Conservation (phyloP, 2,888 invertebrate genomes). For the Spodoptera picta region DNA sequence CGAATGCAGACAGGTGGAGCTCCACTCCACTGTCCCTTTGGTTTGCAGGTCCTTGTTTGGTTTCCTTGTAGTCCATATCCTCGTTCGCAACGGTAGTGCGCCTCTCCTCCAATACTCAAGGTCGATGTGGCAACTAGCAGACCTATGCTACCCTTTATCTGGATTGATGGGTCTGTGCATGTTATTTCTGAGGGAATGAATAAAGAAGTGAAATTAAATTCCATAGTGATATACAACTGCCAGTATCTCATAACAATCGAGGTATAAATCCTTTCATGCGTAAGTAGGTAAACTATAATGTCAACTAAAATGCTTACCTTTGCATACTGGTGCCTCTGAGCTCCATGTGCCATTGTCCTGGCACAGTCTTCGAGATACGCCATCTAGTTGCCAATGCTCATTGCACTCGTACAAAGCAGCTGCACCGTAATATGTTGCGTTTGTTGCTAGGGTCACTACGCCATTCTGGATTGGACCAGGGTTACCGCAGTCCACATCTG, state of each 20-base stretch:
- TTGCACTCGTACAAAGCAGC: slow-evolving; percentile 95
- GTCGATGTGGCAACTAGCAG: slow-evolving; percentile 89
- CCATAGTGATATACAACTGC: no score
- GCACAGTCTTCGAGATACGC: slow-evolving; percentile 94
- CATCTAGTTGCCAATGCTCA: slow-evolving; percentile 93
- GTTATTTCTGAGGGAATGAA: slow-evolving; percentile 90
- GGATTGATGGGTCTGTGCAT: slow-evolving; percentile 91
- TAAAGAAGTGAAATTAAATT: not conserved
- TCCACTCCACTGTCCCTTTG: slow-evolving; percentile 95
- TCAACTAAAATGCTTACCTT: slow-evolving; percentile 84
- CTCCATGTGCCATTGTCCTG: slow-evolving; percentile 97
- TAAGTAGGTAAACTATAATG: no score
- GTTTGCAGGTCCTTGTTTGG: slow-evolving; percentile 92
- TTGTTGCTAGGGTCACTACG: slow-evolving; percentile 93
- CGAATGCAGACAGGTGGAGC: slow-evolving; percentile 93
- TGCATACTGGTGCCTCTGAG: slow-evolving; percentile 94
- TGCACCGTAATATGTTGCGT: slow-evolving; percentile 96
- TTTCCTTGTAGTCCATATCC: slow-evolving; percentile 94
- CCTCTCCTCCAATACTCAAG: slow-evolving; percentile 93
- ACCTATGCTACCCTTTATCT: slow-evolving; percentile 86
- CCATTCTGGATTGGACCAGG: slow-evolving; percentile 93
- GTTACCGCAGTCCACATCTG: slow-evolving; percentile 95
- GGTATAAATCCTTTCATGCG: no score
- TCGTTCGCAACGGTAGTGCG: slow-evolving; percentile 94
- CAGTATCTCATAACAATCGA: no score